Evolutionary conservation across 2,113 vertebrate species (phyloP).

Genomic region (Struthio camelus): DNA sequence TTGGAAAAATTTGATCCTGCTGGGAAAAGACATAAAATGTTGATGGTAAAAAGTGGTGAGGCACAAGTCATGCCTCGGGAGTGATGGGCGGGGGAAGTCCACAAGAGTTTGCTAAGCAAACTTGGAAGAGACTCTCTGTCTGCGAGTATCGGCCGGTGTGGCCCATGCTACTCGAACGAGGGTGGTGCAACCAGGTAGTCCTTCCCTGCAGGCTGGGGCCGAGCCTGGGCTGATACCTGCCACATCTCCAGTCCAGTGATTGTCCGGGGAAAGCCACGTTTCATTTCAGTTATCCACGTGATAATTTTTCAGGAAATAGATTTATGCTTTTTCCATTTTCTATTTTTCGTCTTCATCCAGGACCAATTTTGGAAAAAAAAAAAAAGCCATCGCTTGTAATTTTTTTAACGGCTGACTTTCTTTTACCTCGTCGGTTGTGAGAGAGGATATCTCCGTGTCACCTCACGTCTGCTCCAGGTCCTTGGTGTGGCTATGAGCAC

Average conservation of each 20-base stretch:
- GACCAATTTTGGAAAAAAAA: background rate
- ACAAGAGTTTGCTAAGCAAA: too few species aligned
- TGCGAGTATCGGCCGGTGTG: too few species aligned
- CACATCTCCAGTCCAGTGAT: background rate
- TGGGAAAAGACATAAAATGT: too few species aligned
- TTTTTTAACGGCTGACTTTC: background rate
- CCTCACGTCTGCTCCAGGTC: background rate
- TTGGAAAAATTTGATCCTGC: background rate
- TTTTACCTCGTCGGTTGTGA: background rate
- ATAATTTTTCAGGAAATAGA: background rate
- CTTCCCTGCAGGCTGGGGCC: background rate
- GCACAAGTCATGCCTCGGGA: too few species aligned
- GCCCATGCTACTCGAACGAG: too few species aligned
- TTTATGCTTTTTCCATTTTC: background rate
- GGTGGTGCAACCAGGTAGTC: too few species aligned
- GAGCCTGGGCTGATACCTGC: background rate
- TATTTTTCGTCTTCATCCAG: background rate
- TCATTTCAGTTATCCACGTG: background rate
- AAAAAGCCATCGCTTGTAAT: too few species aligned
- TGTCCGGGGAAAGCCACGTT: background rate
- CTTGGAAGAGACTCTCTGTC: too few species aligned
- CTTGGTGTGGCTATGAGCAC: background rate
- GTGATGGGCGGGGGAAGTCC: too few species aligned
- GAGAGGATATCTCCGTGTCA: background rate
- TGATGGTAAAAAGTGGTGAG: too few species aligned